Evolutionary conservation across 1,140 invertebrate species (phyloP).

Genomic region (Drosophila ohnishii): DNA sequence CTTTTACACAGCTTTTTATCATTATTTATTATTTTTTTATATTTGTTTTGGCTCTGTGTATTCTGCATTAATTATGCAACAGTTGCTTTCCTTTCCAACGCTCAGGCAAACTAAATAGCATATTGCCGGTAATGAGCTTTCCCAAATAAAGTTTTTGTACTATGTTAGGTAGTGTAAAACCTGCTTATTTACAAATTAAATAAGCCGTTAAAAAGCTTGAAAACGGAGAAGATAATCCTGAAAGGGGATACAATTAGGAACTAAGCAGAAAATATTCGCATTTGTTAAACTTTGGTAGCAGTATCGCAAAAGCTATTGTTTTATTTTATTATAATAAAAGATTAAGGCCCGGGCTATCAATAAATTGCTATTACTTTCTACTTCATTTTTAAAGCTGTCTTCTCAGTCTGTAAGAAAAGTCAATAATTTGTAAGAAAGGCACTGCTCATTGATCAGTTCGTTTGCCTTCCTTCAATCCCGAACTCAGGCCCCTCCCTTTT

Average conservation of each 20-base stretch:
- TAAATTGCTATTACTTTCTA: background rate
- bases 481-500: background rate
- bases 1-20: conserved; percentile 13
- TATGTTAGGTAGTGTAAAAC: background rate
- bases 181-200: conserved; percentile 6
- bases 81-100: conserved; percentile 7
- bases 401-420: background rate
- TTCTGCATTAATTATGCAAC: conserved; percentile 15
- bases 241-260: background rate
- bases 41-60: background rate
- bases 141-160: background rate
- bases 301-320: no score
- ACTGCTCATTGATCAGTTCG: conserved; percentile 23
- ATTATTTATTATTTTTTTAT: background rate
- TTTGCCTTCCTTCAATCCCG: background rate
- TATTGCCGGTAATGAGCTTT: conserved; percentile 7
- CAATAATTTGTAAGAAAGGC: background rate
- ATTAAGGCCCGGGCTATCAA: background rate
- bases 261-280: background rate
- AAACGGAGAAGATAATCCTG: background rate
- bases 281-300: background rate
- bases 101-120: conserved; percentile 10
- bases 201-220: background rate
- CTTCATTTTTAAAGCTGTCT: background rate
- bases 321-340: background rate